Percentiles rank a stretch among this genome's conserved stretches.
phyloP scores from a whole-genome alignment of 2,888 invertebrate genomes.

The Julus scandinavius region DNA sequence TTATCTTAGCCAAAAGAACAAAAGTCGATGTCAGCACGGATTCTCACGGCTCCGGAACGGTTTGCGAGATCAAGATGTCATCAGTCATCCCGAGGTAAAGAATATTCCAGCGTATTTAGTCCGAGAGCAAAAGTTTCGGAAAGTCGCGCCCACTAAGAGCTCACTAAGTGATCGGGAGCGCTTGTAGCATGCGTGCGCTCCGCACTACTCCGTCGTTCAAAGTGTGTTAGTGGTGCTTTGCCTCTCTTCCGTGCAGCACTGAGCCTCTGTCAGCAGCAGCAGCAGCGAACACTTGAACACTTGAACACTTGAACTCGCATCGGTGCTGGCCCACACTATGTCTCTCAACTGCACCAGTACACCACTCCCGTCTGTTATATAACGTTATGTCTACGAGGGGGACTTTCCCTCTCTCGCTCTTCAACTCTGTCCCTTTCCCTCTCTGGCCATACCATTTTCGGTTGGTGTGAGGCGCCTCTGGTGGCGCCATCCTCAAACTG shows the following conservation, averaged over 20 bases:
- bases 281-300: not conserved
- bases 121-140: not conserved
- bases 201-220: not conserved
- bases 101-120: not conserved
- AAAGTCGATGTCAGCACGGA: not conserved
- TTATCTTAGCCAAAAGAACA: not conserved
- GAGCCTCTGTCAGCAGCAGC: not conserved
- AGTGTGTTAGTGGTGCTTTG: not conserved
- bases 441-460: not conserved
- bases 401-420: not conserved
- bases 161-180: not conserved
- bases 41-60: not conserved
- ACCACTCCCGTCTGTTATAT: slow-evolving; percentile 21
- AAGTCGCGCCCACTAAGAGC: not conserved
- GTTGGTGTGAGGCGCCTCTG: not conserved
- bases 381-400: slow-evolving; percentile 17
- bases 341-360: not conserved
- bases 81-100: not conserved
- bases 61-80: not conserved
- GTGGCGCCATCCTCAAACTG: not conserved
- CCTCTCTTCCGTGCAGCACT: too few species aligned
- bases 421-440: not conserved
- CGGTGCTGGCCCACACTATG: not conserved
- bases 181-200: not conserved
- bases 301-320: not conserved